Evolutionary conservation across 2,888 invertebrate genomes (phyloP), one percentile per base, ranked within the genome.

Genomic region (Endotricha flammealis): DNA sequence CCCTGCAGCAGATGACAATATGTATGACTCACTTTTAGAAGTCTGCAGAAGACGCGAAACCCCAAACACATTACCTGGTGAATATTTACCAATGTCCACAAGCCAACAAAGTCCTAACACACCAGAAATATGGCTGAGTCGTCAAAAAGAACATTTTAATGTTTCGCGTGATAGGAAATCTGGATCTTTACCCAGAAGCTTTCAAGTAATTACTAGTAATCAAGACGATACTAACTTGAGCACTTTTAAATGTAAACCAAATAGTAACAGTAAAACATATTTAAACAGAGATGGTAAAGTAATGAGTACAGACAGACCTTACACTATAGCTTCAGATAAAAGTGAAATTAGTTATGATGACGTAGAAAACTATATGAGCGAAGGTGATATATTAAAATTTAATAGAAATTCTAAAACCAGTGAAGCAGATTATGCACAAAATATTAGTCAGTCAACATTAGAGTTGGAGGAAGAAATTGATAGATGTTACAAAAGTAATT

Each of bases 121-220:
- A 3, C 91, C 92, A 2, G 91, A 91, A 36, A 90, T 92, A 39
- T 93, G 93, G 92, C 64, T 92, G 12, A 92, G 91, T 47, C 90
- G 91, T 36, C 91, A 93, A 49, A 90, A 90, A 48, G 91, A 91
- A 50, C 91, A 91, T 57, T 85, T 93, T 36, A 92, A 90, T 29
- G 90, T 90, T 3, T 89, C 90, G 0, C 87, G 89, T 34, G 87
- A 87, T 34, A 89, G 90, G 59, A 94, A 94, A 66, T 91, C 93
- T 8, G 94, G 93, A 12, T 94, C 94, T 0, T 68, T 94, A 36
- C 94, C 94, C 0, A 87, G 94, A 51, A 93, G 93, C 55, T 94
- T 94, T 54, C 93, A 93, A 72, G 88, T 91, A 14, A 79, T 87
- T 27, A 86, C 90, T 2, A 88, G 87, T 50, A 87, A 83, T 34